Evolutionary conservation across 2,113 vertebrate species (phyloP), one percentile per base, ranked within the genome.

Genomic region (Mohoua ochrocephala): DNA sequence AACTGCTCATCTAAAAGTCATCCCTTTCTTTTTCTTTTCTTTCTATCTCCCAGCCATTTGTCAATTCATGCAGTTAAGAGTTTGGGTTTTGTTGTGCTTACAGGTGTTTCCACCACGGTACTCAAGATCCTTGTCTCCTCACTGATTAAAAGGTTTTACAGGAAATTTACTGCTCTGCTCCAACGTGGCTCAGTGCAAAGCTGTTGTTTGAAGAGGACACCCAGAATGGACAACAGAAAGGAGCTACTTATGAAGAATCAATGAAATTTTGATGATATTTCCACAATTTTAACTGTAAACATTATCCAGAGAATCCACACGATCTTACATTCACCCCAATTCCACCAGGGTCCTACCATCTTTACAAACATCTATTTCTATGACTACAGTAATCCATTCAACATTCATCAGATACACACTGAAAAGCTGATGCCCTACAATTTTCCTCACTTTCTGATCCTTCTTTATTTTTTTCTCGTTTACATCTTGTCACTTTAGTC

Each of bases 181-280:
- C 41, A 21, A 4, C 0, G 0, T 4, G 45, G 22, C 31, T 53
- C 37, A 13, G 63, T 44, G 19, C 17, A 37, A 57, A 44, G 11
- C 0, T 3, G 7, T 15, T 49, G 5, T 22, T 21, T 10, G 26
- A 82, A 59, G 30, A 53, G 6, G 6, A 28, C 0, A 2, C 16
- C 42, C 37, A 31, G 67, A 76, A 30, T 0, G 3, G 13, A 54
- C 9, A 52, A 6, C 31, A 87, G 21, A 19, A 41, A 90, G 24
- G 10, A 75, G 7, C 7, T 84, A 12, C 50, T 47, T 4, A 7
- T 1, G 7, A 67, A 50, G 12, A 82, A 19, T 16, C 39, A 87
- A 6, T 2, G 1, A 27, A n/a, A 50, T 16, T n/a, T 26, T 15
- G 35, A 17, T 33, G 9, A 13, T 31, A 37, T 8, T 76, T 49